Base-by-base conservation (phyloP, 2,113 vertebrate species). In the Ciconia stormi region DNA sequence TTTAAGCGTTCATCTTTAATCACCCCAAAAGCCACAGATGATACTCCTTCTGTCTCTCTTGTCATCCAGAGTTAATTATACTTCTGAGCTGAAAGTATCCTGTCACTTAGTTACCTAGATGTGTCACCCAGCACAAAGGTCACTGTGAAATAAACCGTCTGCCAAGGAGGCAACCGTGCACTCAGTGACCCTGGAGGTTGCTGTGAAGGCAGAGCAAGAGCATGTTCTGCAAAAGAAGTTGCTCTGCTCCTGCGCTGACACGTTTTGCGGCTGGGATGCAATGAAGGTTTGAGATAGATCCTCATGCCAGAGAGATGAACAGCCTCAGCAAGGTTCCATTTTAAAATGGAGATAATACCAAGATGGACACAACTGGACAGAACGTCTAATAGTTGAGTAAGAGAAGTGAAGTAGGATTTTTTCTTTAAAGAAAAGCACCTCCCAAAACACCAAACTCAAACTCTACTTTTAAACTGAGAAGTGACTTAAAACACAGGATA, bases 11-110 rank as follows among this genome's bases (percentile, higher is more conserved):
- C 27, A 16, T 34, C 87, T 87, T 44, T 11, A 76, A 55, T 22
- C 6, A 5, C 11, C 15, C 8, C 32, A 18, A 46, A 78, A 74
- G 52, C 20, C n/a, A 95, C 13, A 25, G 62, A 27, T 6, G n/a
- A 71, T 18, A 56, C 8, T 55, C 17, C 34, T 67, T 15, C 73
- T 21, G 12, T 15, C 50, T 82, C 67, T 82, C 47, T 59, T 63
- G 49, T 67, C 52, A 87, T 44, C 44, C 70, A 78, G 9, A 91
- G 56, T 59, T 84, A 97, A 86, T 77, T 58, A 82, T 9, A 87
- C 19, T 76, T 81, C 12, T 30, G 34, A 90, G 40, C 65, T 65
- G 22, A 21, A 91, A 78, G 65, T 50, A 36, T 27, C 69, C 77
- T 63, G n/a, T 89, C 86, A 81, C 90, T 79, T 30, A 67, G 34